Percentiles rank a stretch among this genome's conserved stretches.
phyloP scores from a whole-genome alignment of 2,113 vertebrate genomes.

The Mesoclemmys tuberculata region DNA sequence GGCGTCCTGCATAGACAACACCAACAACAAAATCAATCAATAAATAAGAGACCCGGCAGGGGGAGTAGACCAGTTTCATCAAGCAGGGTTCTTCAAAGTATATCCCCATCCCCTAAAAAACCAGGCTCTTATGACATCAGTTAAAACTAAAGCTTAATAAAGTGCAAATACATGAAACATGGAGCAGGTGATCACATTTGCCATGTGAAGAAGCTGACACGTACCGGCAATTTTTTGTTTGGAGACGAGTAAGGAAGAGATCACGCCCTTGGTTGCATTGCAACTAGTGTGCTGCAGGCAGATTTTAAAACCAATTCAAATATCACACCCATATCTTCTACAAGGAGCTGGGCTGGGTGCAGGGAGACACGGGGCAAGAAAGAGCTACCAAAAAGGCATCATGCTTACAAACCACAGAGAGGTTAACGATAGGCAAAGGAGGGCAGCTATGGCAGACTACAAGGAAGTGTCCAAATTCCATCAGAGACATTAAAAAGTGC shows the following conservation, averaged over 20 bases:
- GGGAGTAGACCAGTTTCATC: fast-evolving
- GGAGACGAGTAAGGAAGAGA: not conserved
- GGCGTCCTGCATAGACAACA: fast-evolving
- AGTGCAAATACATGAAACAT: slow-evolving; percentile 30
- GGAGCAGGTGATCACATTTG: not conserved
- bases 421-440: not conserved
- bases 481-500: not conserved
- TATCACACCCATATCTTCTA: not conserved
- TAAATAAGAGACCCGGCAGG: not conserved
- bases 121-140: not conserved
- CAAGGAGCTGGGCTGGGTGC: fast-evolving
- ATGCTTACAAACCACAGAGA: not conserved
- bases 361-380: fast-evolving
- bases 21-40: not conserved
- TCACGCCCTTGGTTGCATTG: not conserved
- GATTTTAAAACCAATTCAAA: not conserved
- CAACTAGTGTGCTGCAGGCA: not conserved
- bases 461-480: not conserved
- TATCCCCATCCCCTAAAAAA: fast-evolving
- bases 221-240: not conserved
- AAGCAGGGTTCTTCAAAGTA: not conserved
- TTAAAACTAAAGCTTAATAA: not conserved
- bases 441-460: not conserved
- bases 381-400: not conserved
- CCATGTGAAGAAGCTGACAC: not conserved